Evolutionary conservation across 1,140 invertebrate genomes (phyloP).

Genomic region (Temnothorax nylanderi): DNA sequence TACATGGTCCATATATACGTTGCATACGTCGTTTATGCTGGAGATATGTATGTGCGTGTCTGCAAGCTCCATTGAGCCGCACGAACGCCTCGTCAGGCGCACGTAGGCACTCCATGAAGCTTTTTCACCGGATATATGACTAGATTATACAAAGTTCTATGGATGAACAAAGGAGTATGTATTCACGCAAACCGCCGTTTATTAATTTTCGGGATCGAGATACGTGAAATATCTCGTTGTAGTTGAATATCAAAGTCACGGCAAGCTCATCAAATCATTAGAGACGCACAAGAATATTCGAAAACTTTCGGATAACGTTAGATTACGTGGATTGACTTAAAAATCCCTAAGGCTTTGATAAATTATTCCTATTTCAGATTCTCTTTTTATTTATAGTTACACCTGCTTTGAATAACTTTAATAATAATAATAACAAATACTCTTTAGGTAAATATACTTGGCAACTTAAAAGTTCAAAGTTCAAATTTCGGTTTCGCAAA

Average conservation of each 20-base stretch:
- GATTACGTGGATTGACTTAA: background rate
- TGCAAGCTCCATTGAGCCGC: slow-evolving; percentile 34
- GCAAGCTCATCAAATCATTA: slow-evolving; percentile 24
- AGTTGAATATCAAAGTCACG: background rate
- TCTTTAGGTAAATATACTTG: background rate
- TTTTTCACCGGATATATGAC: slow-evolving; percentile 40
- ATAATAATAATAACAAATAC: background rate
- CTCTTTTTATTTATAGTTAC: background rate
- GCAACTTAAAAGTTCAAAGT: background rate
- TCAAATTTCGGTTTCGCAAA: background rate
- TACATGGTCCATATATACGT: background rate
- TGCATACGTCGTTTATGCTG: background rate
- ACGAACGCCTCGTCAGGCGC: slow-evolving; percentile 39
- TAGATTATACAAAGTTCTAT: slow-evolving; percentile 48
- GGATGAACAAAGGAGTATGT: slow-evolving; percentile 33
- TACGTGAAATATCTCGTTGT: background rate
- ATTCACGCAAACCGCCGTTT: slow-evolving; percentile 44
- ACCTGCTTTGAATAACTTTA: background rate
- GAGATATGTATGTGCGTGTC: slow-evolving; percentile 36
- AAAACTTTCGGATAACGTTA: slow-evolving; percentile 1
- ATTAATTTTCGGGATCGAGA: slow-evolving; percentile 38
- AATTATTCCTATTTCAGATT: background rate
- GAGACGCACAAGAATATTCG: background rate
- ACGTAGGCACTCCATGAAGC: slow-evolving; percentile 17
- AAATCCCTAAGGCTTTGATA: background rate